phyloP scores from a whole-genome alignment of 2,888 invertebrate species.

The Scrobipalpa atriplicella region DNA sequence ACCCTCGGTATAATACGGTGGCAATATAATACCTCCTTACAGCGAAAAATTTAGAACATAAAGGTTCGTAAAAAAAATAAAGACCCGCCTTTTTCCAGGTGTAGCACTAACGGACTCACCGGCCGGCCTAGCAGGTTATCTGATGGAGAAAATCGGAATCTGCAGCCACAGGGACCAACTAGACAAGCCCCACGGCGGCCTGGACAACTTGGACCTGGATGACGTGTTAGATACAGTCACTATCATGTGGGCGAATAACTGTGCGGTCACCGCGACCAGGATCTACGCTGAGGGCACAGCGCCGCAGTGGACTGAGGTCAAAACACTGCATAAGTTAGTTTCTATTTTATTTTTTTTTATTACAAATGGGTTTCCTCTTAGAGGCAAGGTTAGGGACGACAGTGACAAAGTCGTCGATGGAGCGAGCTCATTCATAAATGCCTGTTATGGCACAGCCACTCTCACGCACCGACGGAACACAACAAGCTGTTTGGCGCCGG shows the following conservation, averaged over 20 bases:
- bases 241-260: slow-evolving; percentile 90
- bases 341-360: too few relatives aligned
- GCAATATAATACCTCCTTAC: too few relatives aligned
- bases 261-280: slow-evolving; percentile 89
- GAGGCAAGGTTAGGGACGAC: too few relatives aligned
- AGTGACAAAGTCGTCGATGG: too few relatives aligned
- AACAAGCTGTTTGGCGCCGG: too few relatives aligned
- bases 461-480: too few relatives aligned
- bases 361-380: too few relatives aligned
- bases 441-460: too few relatives aligned
- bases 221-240: slow-evolving; percentile 92
- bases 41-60: too few relatives aligned
- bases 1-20: too few relatives aligned
- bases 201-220: slow-evolving; percentile 84
- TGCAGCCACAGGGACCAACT: slow-evolving; percentile 85
- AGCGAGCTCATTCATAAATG: too few relatives aligned
- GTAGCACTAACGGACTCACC: slow-evolving; percentile 89
- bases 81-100: slow-evolving; percentile 70
- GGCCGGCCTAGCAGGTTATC: slow-evolving; percentile 92
- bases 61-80: too few relatives aligned
- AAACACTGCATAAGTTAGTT: slow-evolving; percentile 1
- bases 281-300: slow-evolving; percentile 86
- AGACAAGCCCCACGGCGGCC: slow-evolving; percentile 85
- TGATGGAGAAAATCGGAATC: slow-evolving; percentile 92
- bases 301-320: slow-evolving; percentile 1